These are phyloP conservation scores for Mesopsocus fuscifrons DNA, from an alignment of 2,888 invertebrate species.

Conservation along the genomic window DNA sequence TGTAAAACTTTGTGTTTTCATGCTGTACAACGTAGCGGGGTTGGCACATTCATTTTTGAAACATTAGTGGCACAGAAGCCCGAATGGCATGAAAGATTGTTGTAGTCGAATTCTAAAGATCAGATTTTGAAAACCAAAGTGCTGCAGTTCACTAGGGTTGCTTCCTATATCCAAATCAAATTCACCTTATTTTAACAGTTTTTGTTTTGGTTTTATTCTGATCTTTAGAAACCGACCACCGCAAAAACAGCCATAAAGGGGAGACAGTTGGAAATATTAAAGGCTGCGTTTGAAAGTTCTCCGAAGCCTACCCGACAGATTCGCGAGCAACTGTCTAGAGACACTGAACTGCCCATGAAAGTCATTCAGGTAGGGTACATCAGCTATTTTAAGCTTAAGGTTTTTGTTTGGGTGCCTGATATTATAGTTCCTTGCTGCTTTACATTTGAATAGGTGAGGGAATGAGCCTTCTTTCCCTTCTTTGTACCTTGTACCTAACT, in stretches of 20 bases:
- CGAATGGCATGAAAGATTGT: neutral
- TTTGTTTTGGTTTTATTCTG: slow-evolving; percentile 7
- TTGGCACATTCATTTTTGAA: no score
- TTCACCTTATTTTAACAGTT: no score
- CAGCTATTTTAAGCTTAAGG: no score
- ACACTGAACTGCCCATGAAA: slow-evolving; percentile 8
- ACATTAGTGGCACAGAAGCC: neutral
- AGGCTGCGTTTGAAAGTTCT: slow-evolving; percentile 7
- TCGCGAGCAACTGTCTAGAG: slow-evolving; percentile 5
- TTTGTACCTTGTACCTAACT: no score
- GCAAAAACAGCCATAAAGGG: slow-evolving; percentile 9
- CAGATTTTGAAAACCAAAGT: slow-evolving; percentile 10
- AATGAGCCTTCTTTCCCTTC: no score
- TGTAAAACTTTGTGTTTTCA: neutral
- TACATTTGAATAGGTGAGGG: no score
- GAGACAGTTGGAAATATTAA: slow-evolving; percentile 10
- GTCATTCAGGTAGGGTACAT: slow-evolving; percentile 8
- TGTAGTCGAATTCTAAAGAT: slow-evolving; percentile 8
- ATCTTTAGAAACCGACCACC: slow-evolving; percentile 10
- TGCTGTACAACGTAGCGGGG: no score
- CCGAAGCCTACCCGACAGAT: slow-evolving; percentile 7
- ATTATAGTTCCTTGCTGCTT: no score
- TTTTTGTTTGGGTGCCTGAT: no score
- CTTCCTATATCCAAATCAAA: neutral
- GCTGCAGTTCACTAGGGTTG: slow-evolving; percentile 7